Conservation (phyloP, 1,140 invertebrate genomes). For the Aethina tumida region DNA sequence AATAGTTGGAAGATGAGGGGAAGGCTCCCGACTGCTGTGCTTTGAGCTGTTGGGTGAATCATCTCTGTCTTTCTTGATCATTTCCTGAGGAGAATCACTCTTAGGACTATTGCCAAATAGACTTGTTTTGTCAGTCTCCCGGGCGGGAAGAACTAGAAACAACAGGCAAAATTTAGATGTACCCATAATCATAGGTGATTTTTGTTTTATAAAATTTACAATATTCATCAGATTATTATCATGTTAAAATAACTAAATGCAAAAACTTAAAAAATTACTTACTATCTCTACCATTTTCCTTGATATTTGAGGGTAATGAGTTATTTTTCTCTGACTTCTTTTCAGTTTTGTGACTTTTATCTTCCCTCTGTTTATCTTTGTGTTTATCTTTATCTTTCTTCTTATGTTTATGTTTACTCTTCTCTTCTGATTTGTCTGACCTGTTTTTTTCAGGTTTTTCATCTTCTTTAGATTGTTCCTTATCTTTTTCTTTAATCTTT, state of each 20-base stretch:
- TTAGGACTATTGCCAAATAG: slow-evolving; percentile 21
- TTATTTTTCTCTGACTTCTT: slow-evolving; percentile 16
- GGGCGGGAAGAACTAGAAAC: too few species aligned
- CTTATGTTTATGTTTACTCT: slow-evolving; percentile 29
- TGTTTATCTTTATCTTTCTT: slow-evolving; percentile 27
- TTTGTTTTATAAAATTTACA: too few species aligned
- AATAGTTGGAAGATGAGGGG: too few species aligned
- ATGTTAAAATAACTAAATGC: too few species aligned
- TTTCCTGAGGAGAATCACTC: slow-evolving; percentile 13
- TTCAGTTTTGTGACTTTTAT: slow-evolving; percentile 16
- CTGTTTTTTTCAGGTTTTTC: slow-evolving; percentile 19
- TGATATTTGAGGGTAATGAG: too few species aligned
- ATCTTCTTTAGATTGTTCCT: slow-evolving; percentile 15
- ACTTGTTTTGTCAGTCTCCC: slow-evolving; percentile 19
- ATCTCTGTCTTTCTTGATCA: slow-evolving; percentile 7
- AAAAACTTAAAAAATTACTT: too few species aligned
- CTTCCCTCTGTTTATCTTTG: slow-evolving; percentile 23
- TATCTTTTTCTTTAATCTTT: slow-evolving; percentile 18
- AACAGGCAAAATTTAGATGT: too few species aligned
- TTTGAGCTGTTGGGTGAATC: too few species aligned
- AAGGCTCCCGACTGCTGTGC: too few species aligned
- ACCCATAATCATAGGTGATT: too few species aligned
- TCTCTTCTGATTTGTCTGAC: slow-evolving; percentile 22
- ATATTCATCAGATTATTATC: too few species aligned
- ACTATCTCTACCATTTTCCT: too few species aligned